A percentile compares a stretch with the other conserved stretches of the same genome.
Conservation (phyloP, 2,797 vertebrate genomes). For the Arvicola amphibius region DNA sequence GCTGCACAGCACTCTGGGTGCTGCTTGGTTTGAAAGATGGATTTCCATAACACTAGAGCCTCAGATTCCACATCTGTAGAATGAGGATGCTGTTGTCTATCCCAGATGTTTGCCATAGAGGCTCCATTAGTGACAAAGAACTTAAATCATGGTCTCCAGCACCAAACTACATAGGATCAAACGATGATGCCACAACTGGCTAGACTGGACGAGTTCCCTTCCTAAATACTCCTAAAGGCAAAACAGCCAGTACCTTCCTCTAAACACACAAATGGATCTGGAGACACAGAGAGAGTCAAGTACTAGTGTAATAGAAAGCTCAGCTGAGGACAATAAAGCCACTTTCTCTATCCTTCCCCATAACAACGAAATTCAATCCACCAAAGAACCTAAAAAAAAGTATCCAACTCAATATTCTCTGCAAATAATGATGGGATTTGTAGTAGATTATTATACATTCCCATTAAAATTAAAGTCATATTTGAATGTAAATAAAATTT, state of each 20-base stretch:
- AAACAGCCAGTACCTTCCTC: not conserved
- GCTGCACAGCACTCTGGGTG: not conserved
- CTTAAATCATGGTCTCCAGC: not conserved
- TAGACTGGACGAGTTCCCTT: no score
- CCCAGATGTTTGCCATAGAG: not conserved
- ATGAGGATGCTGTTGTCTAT: not conserved
- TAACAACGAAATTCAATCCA: not conserved
- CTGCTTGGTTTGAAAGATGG: not conserved
- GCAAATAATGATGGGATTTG: not conserved
- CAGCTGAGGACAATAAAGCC: not conserved
- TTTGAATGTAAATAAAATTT: conserved; percentile 19
- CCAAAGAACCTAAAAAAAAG: not conserved
- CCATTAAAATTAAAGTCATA: not conserved
- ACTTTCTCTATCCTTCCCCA: not conserved
- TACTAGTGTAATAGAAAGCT: not conserved
- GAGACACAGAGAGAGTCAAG: not conserved
- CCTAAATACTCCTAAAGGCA: not conserved
- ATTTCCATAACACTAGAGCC: not conserved
- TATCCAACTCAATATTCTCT: not conserved
- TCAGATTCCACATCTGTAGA: not conserved
- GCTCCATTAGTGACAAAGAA: not conserved
- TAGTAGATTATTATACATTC: not conserved
- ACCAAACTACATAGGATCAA: not conserved
- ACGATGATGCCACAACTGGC: not conserved
- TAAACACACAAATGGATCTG: not conserved